phyloP scores from a whole-genome alignment of 1,140 invertebrate species.

The Cyclargus thomasi region DNA sequence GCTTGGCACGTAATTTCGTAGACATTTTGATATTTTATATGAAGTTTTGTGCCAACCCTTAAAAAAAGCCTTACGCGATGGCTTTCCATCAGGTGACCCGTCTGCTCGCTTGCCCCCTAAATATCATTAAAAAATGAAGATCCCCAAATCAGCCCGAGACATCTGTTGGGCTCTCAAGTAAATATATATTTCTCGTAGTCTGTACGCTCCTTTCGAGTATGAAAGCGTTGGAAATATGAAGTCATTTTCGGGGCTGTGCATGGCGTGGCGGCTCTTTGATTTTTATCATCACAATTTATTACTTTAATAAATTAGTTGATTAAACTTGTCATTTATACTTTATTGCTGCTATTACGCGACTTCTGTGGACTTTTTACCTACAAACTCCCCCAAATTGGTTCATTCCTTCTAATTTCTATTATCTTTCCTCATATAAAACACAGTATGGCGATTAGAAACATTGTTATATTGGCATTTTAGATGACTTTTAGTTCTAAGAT shows the following conservation, averaged over 20 bases:
- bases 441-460: not conserved
- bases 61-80: too few relatives aligned
- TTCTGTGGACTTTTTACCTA: not conserved
- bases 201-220: not conserved
- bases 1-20: too few relatives aligned
- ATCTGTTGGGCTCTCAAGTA: too few relatives aligned
- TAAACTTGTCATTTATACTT: slow-evolving; percentile 1
- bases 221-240: not conserved
- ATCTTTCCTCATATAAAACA: not conserved
- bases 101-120: too few relatives aligned
- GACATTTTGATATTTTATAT: too few relatives aligned
- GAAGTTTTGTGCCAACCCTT: too few relatives aligned
- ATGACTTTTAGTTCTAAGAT: not conserved
- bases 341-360: not conserved
- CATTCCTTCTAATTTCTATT: not conserved
- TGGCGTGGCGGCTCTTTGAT: not conserved
- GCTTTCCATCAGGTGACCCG: too few relatives aligned
- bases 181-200: not conserved
- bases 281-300: not conserved
- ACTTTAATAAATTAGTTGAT: slow-evolving; percentile 4
- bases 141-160: too few relatives aligned
- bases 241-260: not conserved
- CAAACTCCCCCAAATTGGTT: not conserved
- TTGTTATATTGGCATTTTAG: not conserved
- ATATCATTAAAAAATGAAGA: too few relatives aligned